A percentile compares a stretch with the other conserved stretches of the same genome.
Evolutionary conservation across 2,113 vertebrate genomes (phyloP).

Genomic region (Motacilla tschutschensis): DNA sequence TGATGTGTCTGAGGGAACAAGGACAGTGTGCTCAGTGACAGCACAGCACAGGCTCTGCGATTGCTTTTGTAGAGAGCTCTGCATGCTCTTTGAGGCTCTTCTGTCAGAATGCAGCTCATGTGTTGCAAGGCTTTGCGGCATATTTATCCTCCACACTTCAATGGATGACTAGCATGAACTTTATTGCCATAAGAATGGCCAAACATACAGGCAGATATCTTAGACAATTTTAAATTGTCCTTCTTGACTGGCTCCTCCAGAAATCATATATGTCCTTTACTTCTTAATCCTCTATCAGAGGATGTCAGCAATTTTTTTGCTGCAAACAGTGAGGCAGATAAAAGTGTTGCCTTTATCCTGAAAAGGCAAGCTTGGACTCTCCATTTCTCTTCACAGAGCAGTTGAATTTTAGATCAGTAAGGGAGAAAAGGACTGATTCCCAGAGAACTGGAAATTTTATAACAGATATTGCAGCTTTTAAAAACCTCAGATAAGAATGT

Average conservation of each 20-base stretch:
- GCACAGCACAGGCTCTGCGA: rapidly evolving
- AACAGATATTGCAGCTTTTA: not conserved
- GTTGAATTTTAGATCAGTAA: not conserved
- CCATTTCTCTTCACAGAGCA: not conserved
- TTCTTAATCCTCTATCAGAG: not conserved
- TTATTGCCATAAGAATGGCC: not conserved
- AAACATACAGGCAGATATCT: not conserved
- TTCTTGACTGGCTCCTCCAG: not conserved
- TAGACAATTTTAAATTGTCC: not conserved
- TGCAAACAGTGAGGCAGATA: not conserved
- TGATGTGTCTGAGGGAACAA: not conserved
- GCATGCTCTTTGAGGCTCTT: rapidly evolving
- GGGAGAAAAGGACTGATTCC: not conserved
- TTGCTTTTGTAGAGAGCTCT: not conserved
- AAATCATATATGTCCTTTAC: not conserved
- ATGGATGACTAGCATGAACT: not conserved
- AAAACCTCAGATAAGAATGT: not conserved
- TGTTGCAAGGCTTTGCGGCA: not conserved
- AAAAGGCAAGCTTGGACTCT: not conserved
- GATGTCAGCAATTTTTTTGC: not conserved
- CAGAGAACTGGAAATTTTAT: not conserved
- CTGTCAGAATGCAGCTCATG: not conserved
- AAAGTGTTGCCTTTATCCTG: not conserved
- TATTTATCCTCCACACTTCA: not conserved
- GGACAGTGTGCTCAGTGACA: not conserved